phyloP scores from a whole-genome alignment of 1,140 invertebrate genomes.

The Solenopsis invicta region DNA sequence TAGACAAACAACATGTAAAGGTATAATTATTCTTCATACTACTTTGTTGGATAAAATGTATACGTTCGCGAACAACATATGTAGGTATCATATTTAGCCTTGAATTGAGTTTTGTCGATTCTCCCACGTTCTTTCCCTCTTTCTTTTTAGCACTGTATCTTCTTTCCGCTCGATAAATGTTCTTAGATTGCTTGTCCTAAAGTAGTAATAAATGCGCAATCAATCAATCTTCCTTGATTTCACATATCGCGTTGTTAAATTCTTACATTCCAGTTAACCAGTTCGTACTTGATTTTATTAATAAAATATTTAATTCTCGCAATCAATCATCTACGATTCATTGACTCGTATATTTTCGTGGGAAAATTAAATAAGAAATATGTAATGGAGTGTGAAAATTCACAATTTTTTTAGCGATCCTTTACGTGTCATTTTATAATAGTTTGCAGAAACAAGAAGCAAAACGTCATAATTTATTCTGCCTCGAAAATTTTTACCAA shows the following conservation, averaged over 20 bases:
- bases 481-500: not conserved
- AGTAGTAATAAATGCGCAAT: too few relatives aligned
- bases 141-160: not conserved
- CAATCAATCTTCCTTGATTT: slow-evolving; percentile 5
- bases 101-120: not conserved
- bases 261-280: slow-evolving; percentile 72
- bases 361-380: not conserved
- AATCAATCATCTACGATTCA: slow-evolving; percentile 51
- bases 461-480: not conserved
- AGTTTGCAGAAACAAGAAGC: not conserved
- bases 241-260: slow-evolving; percentile 71
- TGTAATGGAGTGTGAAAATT: not conserved
- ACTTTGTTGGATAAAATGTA: not conserved
- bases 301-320: slow-evolving; percentile 49
- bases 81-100: not conserved
- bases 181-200: too few relatives aligned
- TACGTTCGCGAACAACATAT: not conserved
- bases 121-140: not conserved
- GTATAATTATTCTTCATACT: not conserved
- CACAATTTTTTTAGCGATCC: not conserved
- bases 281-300: slow-evolving; percentile 1
- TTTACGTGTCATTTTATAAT: not conserved
- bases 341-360: not conserved
- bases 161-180: too few relatives aligned
- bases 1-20: not conserved